Conservation (phyloP, 2,113 vertebrate species). For the Oceanites oceanicus region DNA sequence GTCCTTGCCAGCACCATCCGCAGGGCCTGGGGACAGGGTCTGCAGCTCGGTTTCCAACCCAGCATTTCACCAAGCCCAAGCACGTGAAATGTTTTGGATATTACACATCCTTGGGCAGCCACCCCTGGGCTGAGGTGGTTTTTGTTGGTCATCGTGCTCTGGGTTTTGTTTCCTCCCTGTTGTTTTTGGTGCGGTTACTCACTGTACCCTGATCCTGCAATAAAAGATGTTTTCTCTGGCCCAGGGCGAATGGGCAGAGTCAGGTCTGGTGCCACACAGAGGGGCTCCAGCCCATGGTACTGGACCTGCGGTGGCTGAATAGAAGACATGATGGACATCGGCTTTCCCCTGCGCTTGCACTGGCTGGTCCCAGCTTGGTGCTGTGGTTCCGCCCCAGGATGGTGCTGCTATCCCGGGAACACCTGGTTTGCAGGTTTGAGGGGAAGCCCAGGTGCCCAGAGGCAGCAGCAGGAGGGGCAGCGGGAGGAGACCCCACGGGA, state of each 20-base stretch:
- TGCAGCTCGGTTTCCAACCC: neutral
- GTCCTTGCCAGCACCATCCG: neutral
- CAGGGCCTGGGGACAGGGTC: neutral
- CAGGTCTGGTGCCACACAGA: accelerated
- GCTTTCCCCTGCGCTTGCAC: accelerated
- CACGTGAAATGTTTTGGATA: neutral
- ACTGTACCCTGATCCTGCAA: accelerated
- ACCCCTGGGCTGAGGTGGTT: neutral
- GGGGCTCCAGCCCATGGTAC: neutral
- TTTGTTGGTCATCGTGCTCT: neutral
- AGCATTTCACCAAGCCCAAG: no score
- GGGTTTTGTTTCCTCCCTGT: neutral
- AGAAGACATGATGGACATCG: accelerated
- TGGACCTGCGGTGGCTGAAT: neutral
- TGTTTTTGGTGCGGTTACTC: accelerated
- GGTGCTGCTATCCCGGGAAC: accelerated
- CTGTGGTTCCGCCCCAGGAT: accelerated
- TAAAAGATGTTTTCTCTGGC: neutral
- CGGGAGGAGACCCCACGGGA: accelerated
- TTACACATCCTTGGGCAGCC: no score
- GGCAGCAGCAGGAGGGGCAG: accelerated
- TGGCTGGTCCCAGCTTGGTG: accelerated
- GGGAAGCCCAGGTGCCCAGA: accelerated
- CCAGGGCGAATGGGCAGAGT: accelerated
- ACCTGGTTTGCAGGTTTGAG: accelerated